Evolutionary conservation across 1,140 invertebrate species (phyloP), one percentile per base, ranked within the genome.

Genomic region (Maniola jurtina): DNA sequence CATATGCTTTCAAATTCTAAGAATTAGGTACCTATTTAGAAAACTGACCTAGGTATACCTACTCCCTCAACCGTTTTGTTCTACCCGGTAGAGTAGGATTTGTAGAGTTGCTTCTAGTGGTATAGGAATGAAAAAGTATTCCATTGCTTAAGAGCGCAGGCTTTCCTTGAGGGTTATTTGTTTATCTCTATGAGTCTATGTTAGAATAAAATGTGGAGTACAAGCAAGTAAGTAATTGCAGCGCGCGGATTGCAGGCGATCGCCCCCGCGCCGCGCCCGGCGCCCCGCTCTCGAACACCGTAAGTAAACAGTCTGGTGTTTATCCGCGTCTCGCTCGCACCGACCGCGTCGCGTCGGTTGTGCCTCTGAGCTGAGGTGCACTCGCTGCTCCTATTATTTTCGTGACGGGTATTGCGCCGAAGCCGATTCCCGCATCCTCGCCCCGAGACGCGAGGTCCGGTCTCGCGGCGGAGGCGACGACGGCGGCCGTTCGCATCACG

Each of bases 261-360:
- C 70, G 78, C 80, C 83, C 78, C 85, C 73, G 81, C 72, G 81
- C 84, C 81, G 78, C 75, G 73, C 63, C 66, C 76, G 68, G 75
- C 76, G 69, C 77, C 78, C 86, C 81, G 83, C 81, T 79, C 84
- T 84, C 81, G 80, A 86, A 81, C 88, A 84, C 86, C 88, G 88
- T 89, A 90, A 90, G 88, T 90, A 90, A 90, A 90, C 88, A 90
- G 88, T 90, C 88, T 90, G 86, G 86, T 88, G 88, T 90, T 90
- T 90, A 90, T 90, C 85, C 88, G 86, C 88, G 88, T 90, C 88
- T 90, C 88, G 86, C 86, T 90, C 88, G 76, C 88, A 90, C 88
- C 88, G 87, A 85, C 81, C 83, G 84, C 84, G 86, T 83, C 84
- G 85, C 81, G 86, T 85, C 81, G 84, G 86, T 85, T 82, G 84